phyloP scores from a whole-genome alignment of 2,113 vertebrate species.

The Lasiurus cinereus region DNA sequence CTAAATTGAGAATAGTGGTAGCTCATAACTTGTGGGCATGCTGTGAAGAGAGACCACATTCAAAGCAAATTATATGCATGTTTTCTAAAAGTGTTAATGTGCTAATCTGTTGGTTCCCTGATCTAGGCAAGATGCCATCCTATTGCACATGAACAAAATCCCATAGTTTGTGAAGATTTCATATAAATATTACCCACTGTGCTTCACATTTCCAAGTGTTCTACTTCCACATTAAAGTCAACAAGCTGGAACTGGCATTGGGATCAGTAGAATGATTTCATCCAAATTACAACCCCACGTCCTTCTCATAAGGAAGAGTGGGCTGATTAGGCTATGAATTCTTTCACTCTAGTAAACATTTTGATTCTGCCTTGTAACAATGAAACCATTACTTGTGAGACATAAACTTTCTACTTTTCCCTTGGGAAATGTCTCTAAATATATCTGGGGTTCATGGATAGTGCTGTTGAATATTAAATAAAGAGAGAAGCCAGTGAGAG shows the following conservation, averaged over 20 bases:
- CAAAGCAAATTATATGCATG: conserved; percentile 89
- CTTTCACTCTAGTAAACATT: conserved; percentile 81
- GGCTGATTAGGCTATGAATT: conserved; percentile 76
- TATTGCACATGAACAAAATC: conserved; percentile 90
- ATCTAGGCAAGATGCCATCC: conserved; percentile 93
- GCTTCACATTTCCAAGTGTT: conserved; percentile 89
- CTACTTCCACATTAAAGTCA: conserved; percentile 88
- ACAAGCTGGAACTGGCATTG: conserved; percentile 86
- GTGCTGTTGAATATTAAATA: conserved; percentile 23
- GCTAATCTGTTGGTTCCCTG: conserved; percentile 97
- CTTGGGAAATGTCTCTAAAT: conserved; percentile 54
- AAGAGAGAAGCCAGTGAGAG: background rate
- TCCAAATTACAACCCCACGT: conserved; percentile 79
- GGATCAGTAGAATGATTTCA: conserved; percentile 83
- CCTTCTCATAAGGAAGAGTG: conserved; percentile 82
- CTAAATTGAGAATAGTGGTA: conserved; percentile 30
- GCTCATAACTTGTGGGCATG: background rate
- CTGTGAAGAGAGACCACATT: conserved; percentile 87
- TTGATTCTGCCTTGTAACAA: conserved; percentile 78
- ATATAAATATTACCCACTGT: conserved; percentile 94
- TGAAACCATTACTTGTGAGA: conserved; percentile 76
- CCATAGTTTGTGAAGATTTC: conserved; percentile 89
- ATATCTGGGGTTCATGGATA: conserved; percentile 22
- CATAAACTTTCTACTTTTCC: conserved; percentile 46
- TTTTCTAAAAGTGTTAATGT: conserved; percentile 95